A percentile compares a stretch with the other conserved stretches of the same genome.
These are phyloP conservation scores for Grammomys surdaster DNA, from an alignment of 2,113 vertebrate species.

Conservation along the genomic window DNA sequence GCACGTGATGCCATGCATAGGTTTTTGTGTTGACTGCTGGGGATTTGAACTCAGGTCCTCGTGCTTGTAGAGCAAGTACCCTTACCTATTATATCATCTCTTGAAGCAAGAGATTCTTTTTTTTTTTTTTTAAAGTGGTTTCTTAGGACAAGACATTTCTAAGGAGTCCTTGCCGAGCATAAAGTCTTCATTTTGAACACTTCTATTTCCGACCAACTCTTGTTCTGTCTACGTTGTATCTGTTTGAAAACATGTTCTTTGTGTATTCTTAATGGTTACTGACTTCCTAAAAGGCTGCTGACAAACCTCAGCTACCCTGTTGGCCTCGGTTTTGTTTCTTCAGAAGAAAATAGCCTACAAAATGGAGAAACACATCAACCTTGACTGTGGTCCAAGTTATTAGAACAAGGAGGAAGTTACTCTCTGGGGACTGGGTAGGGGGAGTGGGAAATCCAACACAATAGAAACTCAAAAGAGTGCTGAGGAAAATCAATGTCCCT, in stretches of 20 bases:
- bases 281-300: slow-evolving; percentile 59
- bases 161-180: neutral
- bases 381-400: slow-evolving; percentile 90
- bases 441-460: slow-evolving; percentile 87
- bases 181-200: neutral
- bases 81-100: neutral
- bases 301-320: slow-evolving; percentile 77
- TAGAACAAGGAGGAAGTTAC: slow-evolving; percentile 90
- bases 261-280: slow-evolving; percentile 12
- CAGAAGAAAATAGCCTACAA: slow-evolving; percentile 90
- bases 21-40: neutral
- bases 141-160: neutral
- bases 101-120: neutral
- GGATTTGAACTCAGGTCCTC: neutral
- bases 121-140: neutral
- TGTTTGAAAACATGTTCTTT: slow-evolving; percentile 45
- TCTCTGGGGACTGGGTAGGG: slow-evolving; percentile 82
- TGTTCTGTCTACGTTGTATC: neutral
- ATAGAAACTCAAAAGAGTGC: slow-evolving; percentile 85
- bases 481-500: slow-evolving; percentile 86
- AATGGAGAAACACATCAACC: slow-evolving; percentile 90
- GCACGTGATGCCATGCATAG: neutral
- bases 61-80: neutral
- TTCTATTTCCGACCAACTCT: neutral
- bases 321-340: slow-evolving; percentile 91